Evolutionary conservation across 2,797 vertebrate genomes (phyloP), one percentile per base, ranked within the genome.

Genomic region (Arnoldichthys spilopterus): DNA sequence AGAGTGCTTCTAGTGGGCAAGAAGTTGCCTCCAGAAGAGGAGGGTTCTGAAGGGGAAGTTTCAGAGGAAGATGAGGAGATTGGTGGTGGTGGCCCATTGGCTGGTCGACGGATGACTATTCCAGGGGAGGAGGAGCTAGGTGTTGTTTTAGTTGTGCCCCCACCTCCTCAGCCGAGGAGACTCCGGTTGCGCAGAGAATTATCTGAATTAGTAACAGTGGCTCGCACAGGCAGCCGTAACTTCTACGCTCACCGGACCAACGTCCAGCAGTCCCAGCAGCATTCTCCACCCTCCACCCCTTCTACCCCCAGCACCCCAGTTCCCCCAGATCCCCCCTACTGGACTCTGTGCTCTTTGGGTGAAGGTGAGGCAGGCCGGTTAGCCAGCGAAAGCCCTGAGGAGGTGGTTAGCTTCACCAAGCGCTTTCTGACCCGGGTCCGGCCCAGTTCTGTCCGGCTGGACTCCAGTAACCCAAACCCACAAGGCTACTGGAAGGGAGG

Each of bases 401-500:
- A 99, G 85, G 95, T 98, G 67, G 98, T 99, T 5, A 95, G 94
- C 91, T 97, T 98, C 90, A 99, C 98, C 84, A 99, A 99, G 86
- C 97, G 91, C 77, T 95, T 93, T 83, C 90, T 99, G 24, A 97
- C 96, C 22, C 92, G 98, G 78, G 94, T 99, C 9, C 95, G 97
- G 20, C 97, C 98, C 1, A 97, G 96, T 86, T 95, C 97, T 0
- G 96, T 98, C 90, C 93, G 98, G 20, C 95, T 98, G 80, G 97
- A 99, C 87, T 99, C 97, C 54, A 98, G 97, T 88, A 99, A 99
- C 88, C 91, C 96, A 80, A 98, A 98, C 88, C 98, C 98, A 0
- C 98, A 98, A 84, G 97, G 96, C 73, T 98, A 96, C 88, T 99
- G 98, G 98, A 98, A 98, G 51, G 97, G 98, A 78, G 98, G 98